A percentile compares a stretch with the other conserved stretches of the same genome.
Evolutionary conservation across 2,113 vertebrate species (phyloP).

Genomic region (Elaphurus davidianus): DNA sequence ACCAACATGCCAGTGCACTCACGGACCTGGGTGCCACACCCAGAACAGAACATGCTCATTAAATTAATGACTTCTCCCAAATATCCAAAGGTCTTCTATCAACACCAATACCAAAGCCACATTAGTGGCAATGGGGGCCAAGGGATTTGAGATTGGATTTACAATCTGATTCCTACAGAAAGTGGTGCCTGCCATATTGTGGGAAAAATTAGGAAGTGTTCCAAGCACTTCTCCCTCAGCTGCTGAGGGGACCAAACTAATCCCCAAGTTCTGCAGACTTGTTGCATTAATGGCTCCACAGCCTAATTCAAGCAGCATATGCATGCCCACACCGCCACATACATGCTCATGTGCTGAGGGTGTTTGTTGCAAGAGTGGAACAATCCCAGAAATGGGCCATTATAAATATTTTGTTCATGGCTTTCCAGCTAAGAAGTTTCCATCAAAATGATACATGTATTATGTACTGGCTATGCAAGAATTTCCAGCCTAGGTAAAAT

Average conservation of each 20-base stretch:
- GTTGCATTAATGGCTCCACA: not conserved
- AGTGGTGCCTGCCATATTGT: not conserved
- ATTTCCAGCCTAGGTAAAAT: not conserved
- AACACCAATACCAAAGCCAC: not conserved
- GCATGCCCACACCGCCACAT: rapidly evolving
- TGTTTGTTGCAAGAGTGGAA: not conserved
- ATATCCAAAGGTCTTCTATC: not conserved
- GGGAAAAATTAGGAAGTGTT: not conserved
- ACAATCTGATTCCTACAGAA: not conserved
- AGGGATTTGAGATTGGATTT: not conserved
- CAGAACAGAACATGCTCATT: not conserved
- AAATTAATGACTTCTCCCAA: not conserved
- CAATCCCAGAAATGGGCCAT: not conserved
- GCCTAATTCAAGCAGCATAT: not conserved
- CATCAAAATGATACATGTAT: not conserved
- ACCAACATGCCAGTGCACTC: not conserved
- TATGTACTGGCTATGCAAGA: not conserved
- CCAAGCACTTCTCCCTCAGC: not conserved
- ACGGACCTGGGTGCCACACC: not conserved
- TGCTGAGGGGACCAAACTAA: not conserved
- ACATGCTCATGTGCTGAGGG: not conserved
- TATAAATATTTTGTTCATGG: not conserved
- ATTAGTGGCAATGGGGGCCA: not conserved
- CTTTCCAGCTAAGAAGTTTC: not conserved
- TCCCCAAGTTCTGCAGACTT: not conserved